phyloP scores from a whole-genome alignment of 2,888 invertebrate genomes.

The Carterocephalus palaemon region DNA sequence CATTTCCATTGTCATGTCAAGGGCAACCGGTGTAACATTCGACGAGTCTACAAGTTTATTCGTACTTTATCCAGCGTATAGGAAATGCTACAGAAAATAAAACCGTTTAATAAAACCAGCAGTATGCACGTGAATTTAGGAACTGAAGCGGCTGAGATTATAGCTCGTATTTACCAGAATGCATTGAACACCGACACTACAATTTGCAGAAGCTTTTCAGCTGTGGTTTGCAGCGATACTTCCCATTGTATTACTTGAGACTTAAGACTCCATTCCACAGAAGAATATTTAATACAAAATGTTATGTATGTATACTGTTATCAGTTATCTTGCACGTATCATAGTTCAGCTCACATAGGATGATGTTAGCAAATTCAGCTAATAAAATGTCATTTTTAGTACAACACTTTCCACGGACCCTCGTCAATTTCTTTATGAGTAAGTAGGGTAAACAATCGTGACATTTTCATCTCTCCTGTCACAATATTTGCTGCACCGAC shows the following conservation, averaged over 20 bases:
- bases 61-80: too few species aligned
- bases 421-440: too few species aligned
- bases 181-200: background rate
- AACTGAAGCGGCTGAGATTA: background rate
- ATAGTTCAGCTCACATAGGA: too few species aligned
- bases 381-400: too few species aligned
- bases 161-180: conserved; percentile 8
- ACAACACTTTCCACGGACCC: too few species aligned
- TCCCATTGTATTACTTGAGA: too few species aligned
- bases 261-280: too few species aligned
- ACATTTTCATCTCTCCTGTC: conserved; percentile 14
- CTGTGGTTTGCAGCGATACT: too few species aligned
- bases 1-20: background rate
- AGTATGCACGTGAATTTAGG: conserved; percentile 7
- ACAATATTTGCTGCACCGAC: conserved; percentile 13
- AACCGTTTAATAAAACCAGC: conserved; percentile 7
- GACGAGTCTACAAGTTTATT: background rate
- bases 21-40: background rate
- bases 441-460: background rate
- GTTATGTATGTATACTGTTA: too few species aligned
- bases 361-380: too few species aligned
- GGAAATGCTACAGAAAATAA: conserved; percentile 2
- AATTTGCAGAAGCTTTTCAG: background rate
- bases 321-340: too few species aligned
- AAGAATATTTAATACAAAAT: too few species aligned